Base-by-base conservation (phyloP, 1,140 invertebrate genomes). In the Ceratosolen solmsi region DNA sequence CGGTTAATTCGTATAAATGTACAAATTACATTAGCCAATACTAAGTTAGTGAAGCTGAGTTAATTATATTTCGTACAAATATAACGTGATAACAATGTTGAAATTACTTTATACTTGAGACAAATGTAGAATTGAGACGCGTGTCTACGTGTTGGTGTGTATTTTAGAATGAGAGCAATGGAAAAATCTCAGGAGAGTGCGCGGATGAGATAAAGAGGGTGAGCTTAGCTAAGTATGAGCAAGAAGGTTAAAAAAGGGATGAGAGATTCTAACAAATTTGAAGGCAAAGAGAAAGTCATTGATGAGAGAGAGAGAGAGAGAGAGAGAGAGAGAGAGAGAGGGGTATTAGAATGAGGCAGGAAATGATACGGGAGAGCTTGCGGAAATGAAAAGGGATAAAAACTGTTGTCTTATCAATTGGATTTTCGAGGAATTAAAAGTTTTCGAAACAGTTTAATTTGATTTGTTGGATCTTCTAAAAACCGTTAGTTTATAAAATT, bases 351-450 rank as follows among this genome's bases (percentile, higher is more conserved):
- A 27, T 4, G 17, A 17, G 20, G 25, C 27, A 56, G 27, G 36
- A 38, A 74, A 74, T 20, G 54, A 74, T 74, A 74, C 33, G 25
- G 15, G 11, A 70, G 20, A 78, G 30, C 22, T 38, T 3, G 5
- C 17, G 56, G 54, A 25, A 81, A 74, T 73, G 33, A 68, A 81
- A 51, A 56, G 60, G 25, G 60, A 75, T 54, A 7, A 36, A 49
- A 65, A 38, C 79, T 65, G 22, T 60, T 49, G 22, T 75, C 79
- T 81, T 74, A 73, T 80, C 70, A 65, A 75, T 81, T 75, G 46
- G 60, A 68, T 81, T 81, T 75, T 68, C 51, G 54, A 51, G 7
- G 60, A 77, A 58, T 71, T n/a, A 79, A 79, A 79, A 71, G 30
- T 65, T 36, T 22, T 20, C 13, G 13, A 22, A 9, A 17, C 30